phyloP scores from a whole-genome alignment of 2,797 vertebrate species.

The Zenarchopterus dispar region DNA sequence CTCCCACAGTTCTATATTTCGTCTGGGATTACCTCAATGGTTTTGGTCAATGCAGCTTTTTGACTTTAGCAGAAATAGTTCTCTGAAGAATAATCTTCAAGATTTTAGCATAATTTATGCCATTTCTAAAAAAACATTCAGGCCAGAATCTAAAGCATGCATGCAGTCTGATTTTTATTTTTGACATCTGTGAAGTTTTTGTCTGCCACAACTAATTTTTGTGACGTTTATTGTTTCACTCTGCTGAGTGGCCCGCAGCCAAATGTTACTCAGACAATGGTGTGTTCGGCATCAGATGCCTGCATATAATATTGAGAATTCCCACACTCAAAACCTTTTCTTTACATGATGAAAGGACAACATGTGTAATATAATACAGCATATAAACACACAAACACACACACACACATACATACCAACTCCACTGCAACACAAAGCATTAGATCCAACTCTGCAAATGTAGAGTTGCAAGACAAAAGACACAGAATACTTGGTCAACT shows the following conservation, averaged over 20 bases:
- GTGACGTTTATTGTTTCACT: slow-evolving; percentile 25
- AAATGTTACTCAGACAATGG: slow-evolving; percentile 12
- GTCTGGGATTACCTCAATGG: no score
- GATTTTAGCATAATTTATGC: no score
- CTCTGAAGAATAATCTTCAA: no score
- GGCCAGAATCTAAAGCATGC: slow-evolving; percentile 16
- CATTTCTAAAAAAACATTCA: slow-evolving; percentile 2
- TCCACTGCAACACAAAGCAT: slow-evolving; percentile 31
- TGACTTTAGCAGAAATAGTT: no score
- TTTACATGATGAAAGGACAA: no score
- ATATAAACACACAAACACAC: not conserved
- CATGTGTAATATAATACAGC: not conserved
- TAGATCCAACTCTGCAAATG: slow-evolving; percentile 17
- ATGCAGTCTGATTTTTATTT: slow-evolving; percentile 6
- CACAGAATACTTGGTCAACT: slow-evolving; percentile 11
- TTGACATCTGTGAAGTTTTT: slow-evolving; percentile 18
- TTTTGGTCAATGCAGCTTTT: no score
- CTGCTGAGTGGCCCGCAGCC: slow-evolving; percentile 32
- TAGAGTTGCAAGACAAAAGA: slow-evolving; percentile 35
- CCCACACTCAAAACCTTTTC: no score
- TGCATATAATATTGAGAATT: no score
- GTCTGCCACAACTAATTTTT: slow-evolving; percentile 33
- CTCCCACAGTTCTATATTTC: no score
- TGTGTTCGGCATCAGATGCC: slow-evolving; percentile 31
- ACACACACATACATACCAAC: slow-evolving; percentile 16